Evolutionary conservation across 2,113 vertebrate species (phyloP), one percentile per base, ranked within the genome.

Genomic region (Perca schrenkii): DNA sequence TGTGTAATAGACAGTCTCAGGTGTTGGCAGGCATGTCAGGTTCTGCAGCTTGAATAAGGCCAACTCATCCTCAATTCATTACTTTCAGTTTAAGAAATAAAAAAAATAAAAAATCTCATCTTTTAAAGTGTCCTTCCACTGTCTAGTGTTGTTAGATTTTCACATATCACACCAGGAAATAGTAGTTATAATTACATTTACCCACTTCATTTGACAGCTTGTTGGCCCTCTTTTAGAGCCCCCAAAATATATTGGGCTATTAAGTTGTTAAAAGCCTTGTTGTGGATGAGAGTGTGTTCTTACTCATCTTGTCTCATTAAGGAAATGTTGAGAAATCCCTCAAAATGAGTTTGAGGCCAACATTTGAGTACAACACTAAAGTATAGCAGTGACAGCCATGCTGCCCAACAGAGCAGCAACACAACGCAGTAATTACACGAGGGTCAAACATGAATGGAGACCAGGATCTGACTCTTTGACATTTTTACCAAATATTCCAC

Each of bases 121-220:
- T 66, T 73, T 77, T 14, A 83, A 36, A 34, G 28, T 46, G 34
- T 58, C 62, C 19, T 74, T 47, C 31, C 21, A 5, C 17, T 53
- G n/a, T 34, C 46, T 19, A 4, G 12, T 49, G 22, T 22, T 53
- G 13, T 53, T 52, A 31, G 31, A 52, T 43, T 43, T 77, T n/a
- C 50, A 63, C 54, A 76, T 49, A 36, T 76, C 14, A 52, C 5
- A 67, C n/a, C 4, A 22, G 61, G 17, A 83, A 72, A 72, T 12
- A 22, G 66, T 40, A 31, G 31, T 72, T 77, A 40, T 58, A 52
- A 64, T 58, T 65, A 65, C 28, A 61, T 65, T 77, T 52, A 64
- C n/a, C 58, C 17, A 4, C 68, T 47, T 60, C 12, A 22, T 3
- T 1, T 73, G 74, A 67, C 81, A 83, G 53, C 12, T 70, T 49